Evolutionary conservation across 2,797 vertebrate species (phyloP).

Genomic region (Brachyalestes nurse): DNA sequence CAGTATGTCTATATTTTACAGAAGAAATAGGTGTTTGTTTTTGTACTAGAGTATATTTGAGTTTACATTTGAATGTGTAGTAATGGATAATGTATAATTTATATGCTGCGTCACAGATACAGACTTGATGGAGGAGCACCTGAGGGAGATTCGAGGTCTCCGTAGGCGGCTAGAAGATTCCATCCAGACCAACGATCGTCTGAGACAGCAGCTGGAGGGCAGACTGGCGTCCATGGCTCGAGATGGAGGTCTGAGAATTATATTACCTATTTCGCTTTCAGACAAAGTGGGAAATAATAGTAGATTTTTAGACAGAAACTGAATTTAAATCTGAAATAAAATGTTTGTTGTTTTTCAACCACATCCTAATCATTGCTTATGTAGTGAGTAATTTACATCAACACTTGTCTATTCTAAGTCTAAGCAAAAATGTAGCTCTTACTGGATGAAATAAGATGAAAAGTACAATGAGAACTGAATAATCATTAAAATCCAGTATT

Average conservation of each 20-base stretch:
- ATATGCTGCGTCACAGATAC: slow-evolving; percentile 69
- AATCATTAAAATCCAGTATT: not conserved
- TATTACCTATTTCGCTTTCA: not conserved
- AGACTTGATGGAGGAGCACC: slow-evolving; percentile 88
- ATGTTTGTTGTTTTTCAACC: not conserved
- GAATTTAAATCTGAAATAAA: too few relatives aligned
- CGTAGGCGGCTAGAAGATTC: slow-evolving; percentile 89
- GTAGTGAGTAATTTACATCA: too few relatives aligned
- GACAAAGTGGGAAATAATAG: too few relatives aligned
- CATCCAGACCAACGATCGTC: slow-evolving; percentile 88
- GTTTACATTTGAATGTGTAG: not conserved
- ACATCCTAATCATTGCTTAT: not conserved
- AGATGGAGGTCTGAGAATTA: slow-evolving; percentile 70
- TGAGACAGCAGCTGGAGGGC: slow-evolving; percentile 86
- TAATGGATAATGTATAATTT: not conserved
- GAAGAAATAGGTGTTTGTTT: not conserved
- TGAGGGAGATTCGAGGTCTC: slow-evolving; percentile 86
- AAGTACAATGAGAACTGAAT: too few relatives aligned
- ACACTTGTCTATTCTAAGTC: too few relatives aligned
- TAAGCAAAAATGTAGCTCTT: too few relatives aligned
- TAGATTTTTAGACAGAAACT: too few relatives aligned
- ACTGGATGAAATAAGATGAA: too few relatives aligned
- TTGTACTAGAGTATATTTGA: not conserved
- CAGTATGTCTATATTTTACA: not conserved
- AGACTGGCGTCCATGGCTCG: slow-evolving; percentile 70